Evolutionary conservation across 2,888 invertebrate species (phyloP).

Genomic region (Mechanitis mazaeus): DNA sequence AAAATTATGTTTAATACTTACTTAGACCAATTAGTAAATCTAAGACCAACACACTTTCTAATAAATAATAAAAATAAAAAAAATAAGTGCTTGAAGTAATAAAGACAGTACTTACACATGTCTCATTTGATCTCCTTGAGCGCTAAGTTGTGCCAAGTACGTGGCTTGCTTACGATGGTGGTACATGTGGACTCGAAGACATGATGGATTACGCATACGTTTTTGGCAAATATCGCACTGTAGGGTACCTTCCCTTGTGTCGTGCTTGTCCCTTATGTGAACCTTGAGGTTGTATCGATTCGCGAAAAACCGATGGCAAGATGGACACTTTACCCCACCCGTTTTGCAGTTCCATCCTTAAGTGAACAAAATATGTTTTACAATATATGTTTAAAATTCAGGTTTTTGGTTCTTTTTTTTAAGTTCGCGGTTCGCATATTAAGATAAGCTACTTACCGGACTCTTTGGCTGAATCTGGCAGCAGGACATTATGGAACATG

Average conservation of each 20-base stretch:
- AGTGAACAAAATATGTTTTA: conserved; percentile 8
- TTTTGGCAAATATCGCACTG: conserved; percentile 84
- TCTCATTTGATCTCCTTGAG: conserved; percentile 52
- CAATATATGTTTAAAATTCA: neutral
- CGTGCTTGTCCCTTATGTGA: conserved; percentile 84
- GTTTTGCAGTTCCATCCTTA: conserved; percentile 68
- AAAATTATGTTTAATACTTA: too few species aligned
- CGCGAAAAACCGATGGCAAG: conserved; percentile 79
- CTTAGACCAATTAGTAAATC: too few species aligned
- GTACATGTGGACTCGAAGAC: conserved; percentile 80
- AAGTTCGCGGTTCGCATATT: conserved; percentile 23
- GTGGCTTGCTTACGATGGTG: conserved; percentile 79
- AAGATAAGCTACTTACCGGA: conserved; percentile 46
- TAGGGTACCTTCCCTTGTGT: conserved; percentile 79
- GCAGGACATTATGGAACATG: conserved; percentile 61
- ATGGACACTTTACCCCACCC: conserved; percentile 78
- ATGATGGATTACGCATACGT: conserved; percentile 79
- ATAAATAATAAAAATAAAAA: conserved; percentile 26
- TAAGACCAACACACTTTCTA: too few species aligned
- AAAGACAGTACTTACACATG: conserved; percentile 42
- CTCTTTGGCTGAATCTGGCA: conserved; percentile 65
- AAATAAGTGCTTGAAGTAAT: conserved; percentile 4
- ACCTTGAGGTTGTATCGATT: conserved; percentile 83
- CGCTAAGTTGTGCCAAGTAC: conserved; percentile 59
- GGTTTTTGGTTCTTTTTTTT: conserved; percentile 5